These are phyloP conservation scores for Sciurus vulgaris DNA, from an alignment of 2,797 vertebrate species.

Conservation along the genomic window DNA sequence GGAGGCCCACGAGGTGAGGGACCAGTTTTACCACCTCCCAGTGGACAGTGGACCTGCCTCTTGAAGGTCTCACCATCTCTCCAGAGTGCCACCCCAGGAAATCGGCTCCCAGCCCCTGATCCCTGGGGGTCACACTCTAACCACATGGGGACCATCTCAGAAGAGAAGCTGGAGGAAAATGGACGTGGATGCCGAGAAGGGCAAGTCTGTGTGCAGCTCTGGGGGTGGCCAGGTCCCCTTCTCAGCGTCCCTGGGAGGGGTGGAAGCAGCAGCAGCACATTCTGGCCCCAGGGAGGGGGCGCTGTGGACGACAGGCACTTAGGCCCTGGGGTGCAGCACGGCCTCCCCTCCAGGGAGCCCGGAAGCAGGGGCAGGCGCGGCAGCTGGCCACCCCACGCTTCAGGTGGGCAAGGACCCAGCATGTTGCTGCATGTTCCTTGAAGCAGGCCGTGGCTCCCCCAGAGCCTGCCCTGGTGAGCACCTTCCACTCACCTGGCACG, in stretches of 20 bases:
- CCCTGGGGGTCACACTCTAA: neutral
- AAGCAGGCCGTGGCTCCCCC: neutral
- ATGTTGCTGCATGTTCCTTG: neutral
- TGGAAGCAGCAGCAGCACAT: neutral
- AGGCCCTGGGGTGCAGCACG: no score
- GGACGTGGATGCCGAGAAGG: neutral
- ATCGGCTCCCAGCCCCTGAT: neutral
- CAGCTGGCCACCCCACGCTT: neutral
- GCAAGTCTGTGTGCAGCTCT: no score
- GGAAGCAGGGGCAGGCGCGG: neutral
- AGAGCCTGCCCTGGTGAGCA: no score
- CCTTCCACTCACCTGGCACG: neutral
- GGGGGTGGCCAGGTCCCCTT: neutral
- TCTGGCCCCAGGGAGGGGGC: neutral
- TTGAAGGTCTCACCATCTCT: neutral
- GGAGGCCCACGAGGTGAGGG: no score
- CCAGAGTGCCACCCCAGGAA: neutral
- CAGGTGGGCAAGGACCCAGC: accelerated
- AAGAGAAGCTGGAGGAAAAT: neutral
- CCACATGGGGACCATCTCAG: neutral
- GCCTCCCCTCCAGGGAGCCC: neutral
- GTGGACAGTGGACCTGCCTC: neutral
- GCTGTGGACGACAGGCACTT: neutral
- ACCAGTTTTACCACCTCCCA: neutral
- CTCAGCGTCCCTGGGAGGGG: neutral